These are phyloP conservation scores for Danaus chrysippus DNA, from an alignment of 2,888 invertebrate species.

Conservation along the genomic window DNA sequence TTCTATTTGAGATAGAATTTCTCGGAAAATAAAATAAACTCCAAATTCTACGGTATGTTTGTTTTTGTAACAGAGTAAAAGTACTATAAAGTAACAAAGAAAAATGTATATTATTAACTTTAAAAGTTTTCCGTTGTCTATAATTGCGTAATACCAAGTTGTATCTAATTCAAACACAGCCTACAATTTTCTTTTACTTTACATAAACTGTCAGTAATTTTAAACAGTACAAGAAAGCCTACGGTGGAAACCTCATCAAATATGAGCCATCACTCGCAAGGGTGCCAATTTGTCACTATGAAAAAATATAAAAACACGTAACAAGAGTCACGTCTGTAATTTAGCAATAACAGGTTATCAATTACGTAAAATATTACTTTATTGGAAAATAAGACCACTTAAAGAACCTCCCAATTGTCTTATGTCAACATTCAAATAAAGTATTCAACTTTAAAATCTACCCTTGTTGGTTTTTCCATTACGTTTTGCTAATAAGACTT, in stretches of 20 bases:
- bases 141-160: not conserved
- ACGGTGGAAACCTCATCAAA: conserved; percentile 9
- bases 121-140: too few species aligned
- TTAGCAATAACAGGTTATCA: conserved; percentile 32
- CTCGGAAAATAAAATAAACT: too few species aligned
- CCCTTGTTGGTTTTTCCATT: not conserved
- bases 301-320: conserved; percentile 16
- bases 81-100: too few species aligned
- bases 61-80: too few species aligned
- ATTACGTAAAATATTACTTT: conserved; percentile 23
- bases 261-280: conserved; percentile 11
- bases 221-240: conserved; percentile 6
- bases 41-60: too few species aligned
- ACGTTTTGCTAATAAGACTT: not conserved
- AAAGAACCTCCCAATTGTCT: conserved; percentile 31
- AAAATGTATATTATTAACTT: too few species aligned
- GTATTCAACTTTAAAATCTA: conserved; percentile 17
- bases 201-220: not conserved
- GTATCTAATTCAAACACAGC: not conserved
- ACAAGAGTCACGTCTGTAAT: conserved; percentile 20
- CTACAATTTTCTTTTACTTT: not conserved
- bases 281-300: conserved; percentile 25
- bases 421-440: conserved; percentile 38
- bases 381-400: conserved; percentile 31
- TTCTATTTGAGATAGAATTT: too few species aligned